Evolutionary conservation across 2,888 invertebrate species (phyloP), one percentile per base, ranked within the genome.

Genomic region (Uloborus plumipes): DNA sequence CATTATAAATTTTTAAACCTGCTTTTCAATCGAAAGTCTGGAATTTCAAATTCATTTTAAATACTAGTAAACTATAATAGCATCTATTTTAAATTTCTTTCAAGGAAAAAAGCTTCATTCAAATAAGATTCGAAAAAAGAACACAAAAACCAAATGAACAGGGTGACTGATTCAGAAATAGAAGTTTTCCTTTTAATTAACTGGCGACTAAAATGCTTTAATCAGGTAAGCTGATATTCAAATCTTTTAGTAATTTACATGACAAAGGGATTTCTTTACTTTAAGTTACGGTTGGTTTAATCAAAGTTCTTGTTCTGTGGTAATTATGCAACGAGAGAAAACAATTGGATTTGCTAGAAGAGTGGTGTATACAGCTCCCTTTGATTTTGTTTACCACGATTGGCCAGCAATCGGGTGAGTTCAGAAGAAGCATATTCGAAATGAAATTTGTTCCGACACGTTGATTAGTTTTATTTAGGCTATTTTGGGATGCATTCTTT

Each of bases 191-290:
- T 70, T 77, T 77, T 77, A 77, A 77, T 77, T 77, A 77, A 69
- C 70, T 20, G 64, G 70, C 62, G 64, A 55, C 64, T 77, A 70
- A 77, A 77, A 70, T 64, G 64, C 53, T 62, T 65, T 77, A 77
- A 77, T 55, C 77, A 77, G 77, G 77, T 77, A 77, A 70, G 70
- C 49, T 70, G 77, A 77, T 77, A 77, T 77, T 77, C 77, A 77
- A 77, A 77, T 77, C 77, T 69, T 77, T 77, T 64, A 70, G 77
- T 64, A 77, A 77, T 77, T 77, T 77, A 77, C 77, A 77, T 77
- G 77, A 77, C 77, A 77, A 77, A 77, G 51, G 55, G 47, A 70
- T 70, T 77, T 70, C 70, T 77, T 77, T 69, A 76, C 69, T 76
- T 69, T 62, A 64, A 70, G 77, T 77, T 70, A 77, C 77, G 77